Base-by-base conservation (phyloP, 2,888 invertebrate genomes). In the Polyploca ridens region DNA sequence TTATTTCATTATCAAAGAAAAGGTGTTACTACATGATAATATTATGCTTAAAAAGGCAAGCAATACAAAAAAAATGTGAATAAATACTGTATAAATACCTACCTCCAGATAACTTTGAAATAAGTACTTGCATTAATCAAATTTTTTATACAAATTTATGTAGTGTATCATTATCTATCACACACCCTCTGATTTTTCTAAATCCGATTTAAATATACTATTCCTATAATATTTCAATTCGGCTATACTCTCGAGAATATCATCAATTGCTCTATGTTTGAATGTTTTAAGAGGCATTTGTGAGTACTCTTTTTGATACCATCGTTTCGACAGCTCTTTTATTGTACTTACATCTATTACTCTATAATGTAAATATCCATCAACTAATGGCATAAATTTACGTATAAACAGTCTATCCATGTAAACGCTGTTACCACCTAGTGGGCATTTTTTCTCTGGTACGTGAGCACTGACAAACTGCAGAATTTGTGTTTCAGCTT, bases 321-420 rank as follows among this genome's bases (percentile, higher is more conserved):
- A 99, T 16, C 97, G 88, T 72, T 94, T 95, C 13, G 95, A 95
- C 63, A 99, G 85, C 88, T 99, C 99, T 86, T 99, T 99, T 19
- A 99, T 90, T 0, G 97, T 96, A 46, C 97, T 98, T 3, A 99
- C 98, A 94, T 99, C 99, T 70, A 99, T 96, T 59, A 98, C 96
- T 77, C 99, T 95, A 88, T 99, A 99, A 85, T 99, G 98, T 72
- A 99, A 90, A 85, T 98, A 97, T 0, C 95, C 84, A 81, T 97
- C 86, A 7, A 99, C 89, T 58, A 75, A 92, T 0, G 98, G 98
- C 97, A 99, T 98, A 82, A 97, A 96, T 89, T 97, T 97, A 13
- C 88, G 83, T 33, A 99, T 83, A 88, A 99, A 99, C 63, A 96
- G 73, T 70, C 97, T 94, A 86, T 99, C 99, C 95, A 97, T 96